phyloP scores from a whole-genome alignment of 2,113 vertebrate species.

The Uropsilus gracilis region DNA sequence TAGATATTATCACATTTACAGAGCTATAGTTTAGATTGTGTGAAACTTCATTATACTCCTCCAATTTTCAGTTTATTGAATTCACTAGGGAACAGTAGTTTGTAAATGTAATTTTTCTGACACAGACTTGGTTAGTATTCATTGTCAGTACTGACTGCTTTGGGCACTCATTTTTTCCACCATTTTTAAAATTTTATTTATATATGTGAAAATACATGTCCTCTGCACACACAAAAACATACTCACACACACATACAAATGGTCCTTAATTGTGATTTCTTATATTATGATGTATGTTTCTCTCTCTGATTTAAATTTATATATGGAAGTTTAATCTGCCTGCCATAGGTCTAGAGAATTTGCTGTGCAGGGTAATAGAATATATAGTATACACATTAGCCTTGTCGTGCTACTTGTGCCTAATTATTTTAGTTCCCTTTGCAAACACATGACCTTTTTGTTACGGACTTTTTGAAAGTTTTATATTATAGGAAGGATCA shows the following conservation, averaged over 20 bases:
- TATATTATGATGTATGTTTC: not conserved
- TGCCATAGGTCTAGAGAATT: not conserved
- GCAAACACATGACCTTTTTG: not conserved
- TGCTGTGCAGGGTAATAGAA: not conserved
- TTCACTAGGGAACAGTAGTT: conserved; percentile 47
- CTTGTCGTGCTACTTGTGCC: not conserved
- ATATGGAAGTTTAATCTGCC: not conserved
- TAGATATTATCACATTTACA: conserved; percentile 55
- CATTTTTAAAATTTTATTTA: not conserved
- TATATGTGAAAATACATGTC: not conserved
- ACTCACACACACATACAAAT: not conserved
- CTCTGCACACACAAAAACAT: not conserved
- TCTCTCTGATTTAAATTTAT: not conserved
- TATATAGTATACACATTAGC: not conserved
- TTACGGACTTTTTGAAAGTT: not conserved
- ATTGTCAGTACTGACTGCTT: conserved; percentile 6
- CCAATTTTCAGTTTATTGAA: conserved; percentile 58
- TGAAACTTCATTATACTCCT: conserved; percentile 43
- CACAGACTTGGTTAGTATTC: conserved; percentile 22
- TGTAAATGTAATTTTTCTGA: conserved; percentile 39
- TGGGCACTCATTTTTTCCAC: not conserved
- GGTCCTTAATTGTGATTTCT: not conserved
- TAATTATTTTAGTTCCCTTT: not conserved
- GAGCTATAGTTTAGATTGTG: not conserved
- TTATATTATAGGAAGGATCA: not conserved